Base-by-base conservation (phyloP, 2,113 vertebrate species). In the Chionodraco myersi region DNA sequence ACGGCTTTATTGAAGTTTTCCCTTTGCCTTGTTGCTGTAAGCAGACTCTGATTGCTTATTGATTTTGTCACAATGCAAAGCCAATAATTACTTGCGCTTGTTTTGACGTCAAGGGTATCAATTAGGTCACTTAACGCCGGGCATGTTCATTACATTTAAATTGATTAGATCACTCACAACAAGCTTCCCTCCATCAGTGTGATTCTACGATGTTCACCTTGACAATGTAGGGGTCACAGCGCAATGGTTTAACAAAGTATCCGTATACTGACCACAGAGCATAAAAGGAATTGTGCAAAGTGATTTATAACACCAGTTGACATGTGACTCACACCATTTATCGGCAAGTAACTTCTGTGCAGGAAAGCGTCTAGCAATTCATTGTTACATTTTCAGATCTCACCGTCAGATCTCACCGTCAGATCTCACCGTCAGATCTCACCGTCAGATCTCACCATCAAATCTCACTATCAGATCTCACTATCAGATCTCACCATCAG, bases 71-170 rank as follows among this genome's bases (percentile, higher is more conserved):
- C 34, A 65, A 70, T 11, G 9, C 41, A 54, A 15, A 54, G 54
- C 48, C 66, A 62, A 58, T 77, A 85, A 74, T 62, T 68, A 49
- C 34, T 23, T 26, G 3, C 8, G 26, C 13, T 44, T 10, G 64
- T 68, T 79, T 80, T 58, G 4, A n/a, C 69, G 70, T 77, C 21
- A 77, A 70, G 75, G 67, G 21, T 69, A 72, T 71, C 64, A 70
- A 13, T 72, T 5, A 63, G 82, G 80, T 83, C 59, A 78, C 12
- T 60, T 14, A 47, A 41, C 14, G n/a, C n/a, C n/a, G 11, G 14
- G 57, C n/a, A 63, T 4, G 21, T 45, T 23, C 8, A n/a, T n/a
- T 21, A 18, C 34, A 62, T 44, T 48, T 41, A 66, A 36, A 67
- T 16, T 30, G 16, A 80, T 67, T 21, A 21, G 16, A 8, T 62